phyloP scores from a whole-genome alignment of 2,113 vertebrate species.

The Mobula hypostoma region DNA sequence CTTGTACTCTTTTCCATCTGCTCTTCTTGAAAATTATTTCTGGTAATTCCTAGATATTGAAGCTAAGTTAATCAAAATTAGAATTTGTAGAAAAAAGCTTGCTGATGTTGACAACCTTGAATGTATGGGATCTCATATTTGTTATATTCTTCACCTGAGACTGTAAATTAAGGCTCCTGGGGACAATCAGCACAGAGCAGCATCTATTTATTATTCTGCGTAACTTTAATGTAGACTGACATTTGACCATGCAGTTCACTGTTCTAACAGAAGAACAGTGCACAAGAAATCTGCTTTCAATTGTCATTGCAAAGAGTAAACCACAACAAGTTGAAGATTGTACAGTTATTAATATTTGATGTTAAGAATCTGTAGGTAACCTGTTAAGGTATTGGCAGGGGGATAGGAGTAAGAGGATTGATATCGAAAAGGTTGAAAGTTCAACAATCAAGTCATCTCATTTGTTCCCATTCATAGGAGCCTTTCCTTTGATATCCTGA shows the following conservation, averaged over 20 bases:
- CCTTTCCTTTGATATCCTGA: too few relatives aligned
- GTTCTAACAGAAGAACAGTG: not conserved
- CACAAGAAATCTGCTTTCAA: not conserved
- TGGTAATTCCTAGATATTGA: not conserved
- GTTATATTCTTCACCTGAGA: not conserved
- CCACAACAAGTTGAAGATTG: not conserved
- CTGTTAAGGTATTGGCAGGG: not conserved
- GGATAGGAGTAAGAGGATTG: not conserved
- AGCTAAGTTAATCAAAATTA: not conserved
- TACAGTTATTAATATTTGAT: not conserved
- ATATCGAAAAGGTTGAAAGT: not conserved
- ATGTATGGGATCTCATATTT: not conserved
- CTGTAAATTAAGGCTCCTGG: not conserved
- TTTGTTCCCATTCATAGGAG: too few relatives aligned
- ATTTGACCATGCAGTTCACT: not conserved
- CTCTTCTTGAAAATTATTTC: not conserved
- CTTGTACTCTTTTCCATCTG: not conserved
- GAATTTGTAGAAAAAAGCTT: not conserved
- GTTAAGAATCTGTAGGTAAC: not conserved
- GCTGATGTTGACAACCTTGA: not conserved
- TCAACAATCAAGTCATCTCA: too few relatives aligned
- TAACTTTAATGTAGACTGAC: not conserved
- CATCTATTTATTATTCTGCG: not conserved
- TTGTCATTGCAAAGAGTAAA: not conserved
- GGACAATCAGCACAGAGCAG: not conserved